Percentiles rank a stretch among this genome's conserved stretches.
Evolutionary conservation across 1,140 invertebrate species (phyloP).

Genomic region (Papilio xuthus): DNA sequence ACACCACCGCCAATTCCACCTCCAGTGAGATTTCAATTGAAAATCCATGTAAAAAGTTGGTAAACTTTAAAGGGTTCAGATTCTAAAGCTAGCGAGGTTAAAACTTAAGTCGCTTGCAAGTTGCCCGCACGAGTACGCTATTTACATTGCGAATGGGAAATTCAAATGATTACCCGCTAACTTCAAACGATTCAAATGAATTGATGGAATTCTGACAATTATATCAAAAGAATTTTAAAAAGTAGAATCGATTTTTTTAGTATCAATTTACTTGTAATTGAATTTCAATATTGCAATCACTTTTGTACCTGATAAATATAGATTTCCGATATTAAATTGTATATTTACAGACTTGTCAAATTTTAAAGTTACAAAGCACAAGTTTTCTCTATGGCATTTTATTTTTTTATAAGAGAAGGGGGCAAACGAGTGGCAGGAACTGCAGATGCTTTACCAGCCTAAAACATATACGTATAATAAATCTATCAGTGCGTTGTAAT

Average conservation of each 20-base stretch:
- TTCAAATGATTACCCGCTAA: conserved; percentile 6
- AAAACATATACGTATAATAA: neutral
- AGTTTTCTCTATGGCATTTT: neutral
- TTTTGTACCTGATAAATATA: no score
- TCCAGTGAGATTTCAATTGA: conserved; percentile 35
- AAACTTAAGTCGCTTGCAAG: conserved; percentile 31
- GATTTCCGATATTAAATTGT: no score
- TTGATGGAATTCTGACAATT: neutral
- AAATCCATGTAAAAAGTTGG: conserved; percentile 30
- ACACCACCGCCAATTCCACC: conserved; percentile 11
- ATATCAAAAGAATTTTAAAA: neutral
- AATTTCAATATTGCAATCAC: neutral
- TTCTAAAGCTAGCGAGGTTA: conserved; percentile 30
- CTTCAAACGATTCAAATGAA: conserved; percentile 10
- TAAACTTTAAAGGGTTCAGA: conserved; percentile 35
- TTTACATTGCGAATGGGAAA: conserved; percentile 13
- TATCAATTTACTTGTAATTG: neutral
- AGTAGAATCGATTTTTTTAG: neutral
- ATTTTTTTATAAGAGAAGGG: no score
- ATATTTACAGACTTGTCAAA: no score
- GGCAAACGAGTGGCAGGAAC: no score
- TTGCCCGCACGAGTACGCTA: neutral
- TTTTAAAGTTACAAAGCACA: no score
- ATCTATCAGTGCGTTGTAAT: neutral
- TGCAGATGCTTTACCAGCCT: no score